These are phyloP conservation scores for Spatulosminthurus flaviceps DNA, from an alignment of 2,888 invertebrate species.

Conservation along the genomic window DNA sequence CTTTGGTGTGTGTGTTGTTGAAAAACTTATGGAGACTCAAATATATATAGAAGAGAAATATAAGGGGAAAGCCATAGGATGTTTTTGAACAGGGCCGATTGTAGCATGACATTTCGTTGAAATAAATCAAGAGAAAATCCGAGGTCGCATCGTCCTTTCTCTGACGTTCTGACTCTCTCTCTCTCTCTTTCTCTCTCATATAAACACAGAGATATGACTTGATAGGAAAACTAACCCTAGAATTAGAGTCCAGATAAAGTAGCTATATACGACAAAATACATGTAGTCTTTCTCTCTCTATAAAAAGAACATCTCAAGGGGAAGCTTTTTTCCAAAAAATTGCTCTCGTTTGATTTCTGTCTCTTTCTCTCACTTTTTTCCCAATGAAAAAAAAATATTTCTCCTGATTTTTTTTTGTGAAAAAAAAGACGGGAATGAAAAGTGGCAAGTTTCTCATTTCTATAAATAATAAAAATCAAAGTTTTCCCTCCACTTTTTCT, in stretches of 20 bases:
- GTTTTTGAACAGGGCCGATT: background rate
- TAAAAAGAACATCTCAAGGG: conserved; percentile 26
- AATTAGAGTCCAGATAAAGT: background rate
- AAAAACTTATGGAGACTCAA: no score
- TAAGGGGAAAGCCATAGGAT: background rate
- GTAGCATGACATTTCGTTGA: background rate
- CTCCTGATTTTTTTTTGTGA: background rate
- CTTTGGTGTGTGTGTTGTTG: background rate
- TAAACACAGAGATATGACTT: no score
- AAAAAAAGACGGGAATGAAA: conserved; percentile 8
- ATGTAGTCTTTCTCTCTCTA: no score
- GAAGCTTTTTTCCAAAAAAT: conserved; percentile 38
- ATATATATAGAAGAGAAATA: background rate
- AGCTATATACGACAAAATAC: no score
- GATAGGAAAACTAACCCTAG: no score
- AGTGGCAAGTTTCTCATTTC: conserved; percentile 28
- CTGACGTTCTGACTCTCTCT: conserved; percentile 16
- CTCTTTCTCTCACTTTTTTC: conserved; percentile 18
- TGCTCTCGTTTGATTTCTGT: conserved; percentile 23
- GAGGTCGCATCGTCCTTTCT: background rate
- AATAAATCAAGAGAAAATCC: conserved; percentile 33
- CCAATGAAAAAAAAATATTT: background rate
- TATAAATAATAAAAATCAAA: conserved; percentile 30
- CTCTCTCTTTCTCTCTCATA: conserved; percentile 5
- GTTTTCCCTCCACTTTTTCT: background rate